Percentiles rank a stretch among this genome's conserved stretches.
Conservation (phyloP, 2,113 vertebrate genomes). For the Zingel zingel region DNA sequence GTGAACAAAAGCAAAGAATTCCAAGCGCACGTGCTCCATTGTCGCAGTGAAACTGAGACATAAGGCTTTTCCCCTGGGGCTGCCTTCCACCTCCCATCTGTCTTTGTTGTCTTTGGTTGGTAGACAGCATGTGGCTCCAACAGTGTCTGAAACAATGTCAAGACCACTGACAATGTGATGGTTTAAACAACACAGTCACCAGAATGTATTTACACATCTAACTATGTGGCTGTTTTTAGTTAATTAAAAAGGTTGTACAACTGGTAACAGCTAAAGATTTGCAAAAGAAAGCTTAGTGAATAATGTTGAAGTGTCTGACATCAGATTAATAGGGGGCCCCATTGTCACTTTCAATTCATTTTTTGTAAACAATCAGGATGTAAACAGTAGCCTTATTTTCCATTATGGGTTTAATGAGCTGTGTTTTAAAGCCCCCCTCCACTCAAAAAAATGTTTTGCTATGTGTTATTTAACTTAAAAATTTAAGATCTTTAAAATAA, state of each 20-base stretch:
- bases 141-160: conserved; percentile 47
- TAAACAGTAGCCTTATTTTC: background rate
- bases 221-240: background rate
- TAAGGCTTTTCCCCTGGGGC: conserved; percentile 62
- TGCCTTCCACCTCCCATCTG: conserved; percentile 67
- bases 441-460: background rate
- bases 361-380: background rate
- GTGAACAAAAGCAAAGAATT: conserved; percentile 71
- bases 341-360: background rate
- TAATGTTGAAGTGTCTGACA: background rate
- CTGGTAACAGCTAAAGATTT: background rate
- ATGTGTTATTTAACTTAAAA: background rate
- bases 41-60: conserved; percentile 81
- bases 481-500: background rate
- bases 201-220: background rate
- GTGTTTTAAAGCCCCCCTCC: background rate
- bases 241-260: background rate
- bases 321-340: background rate
- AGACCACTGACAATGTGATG: conserved; percentile 52
- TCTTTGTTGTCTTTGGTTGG: conserved; percentile 66
- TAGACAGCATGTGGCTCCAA: conserved; percentile 65
- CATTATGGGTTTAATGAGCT: background rate
- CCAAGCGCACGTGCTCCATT: conserved; percentile 73
- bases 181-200: conserved; percentile 60
- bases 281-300: background rate